Evolutionary conservation across 2,888 invertebrate genomes (phyloP).

Genomic region (Omphaloscelis lunosa): DNA sequence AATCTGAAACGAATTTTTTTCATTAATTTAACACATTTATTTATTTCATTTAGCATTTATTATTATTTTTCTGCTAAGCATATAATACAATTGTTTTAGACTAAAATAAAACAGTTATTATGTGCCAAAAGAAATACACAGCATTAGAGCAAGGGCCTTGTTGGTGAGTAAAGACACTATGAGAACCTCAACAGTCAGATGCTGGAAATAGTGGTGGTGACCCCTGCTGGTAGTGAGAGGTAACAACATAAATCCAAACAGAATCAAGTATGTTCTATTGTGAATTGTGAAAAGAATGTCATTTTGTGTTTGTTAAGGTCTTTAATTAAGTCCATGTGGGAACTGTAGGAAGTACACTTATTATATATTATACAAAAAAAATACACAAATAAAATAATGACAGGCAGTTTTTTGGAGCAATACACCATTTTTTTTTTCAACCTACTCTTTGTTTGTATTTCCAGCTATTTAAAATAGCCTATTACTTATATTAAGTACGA

Average conservation of each 20-base stretch:
- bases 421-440: neutral
- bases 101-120: neutral
- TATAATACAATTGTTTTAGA: neutral
- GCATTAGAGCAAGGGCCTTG: too few relatives aligned
- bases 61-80: too few relatives aligned
- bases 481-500: neutral
- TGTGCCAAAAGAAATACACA: neutral
- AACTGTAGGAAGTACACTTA: neutral
- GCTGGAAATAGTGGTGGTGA: neutral
- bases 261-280: too few relatives aligned
- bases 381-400: neutral
- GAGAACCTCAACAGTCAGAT: neutral
- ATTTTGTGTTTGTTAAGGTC: neutral
- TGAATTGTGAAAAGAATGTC: neutral
- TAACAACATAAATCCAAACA: neutral
- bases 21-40: too few relatives aligned
- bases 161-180: too few relatives aligned
- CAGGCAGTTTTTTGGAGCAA: neutral
- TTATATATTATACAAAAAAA: neutral
- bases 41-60: too few relatives aligned
- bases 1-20: too few relatives aligned
- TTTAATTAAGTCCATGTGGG: neutral
- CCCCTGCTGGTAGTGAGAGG: neutral
- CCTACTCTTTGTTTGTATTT: neutral
- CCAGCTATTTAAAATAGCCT: neutral